Evolutionary conservation across 2,113 vertebrate species (phyloP).

Genomic region (Steatornis caripensis): DNA sequence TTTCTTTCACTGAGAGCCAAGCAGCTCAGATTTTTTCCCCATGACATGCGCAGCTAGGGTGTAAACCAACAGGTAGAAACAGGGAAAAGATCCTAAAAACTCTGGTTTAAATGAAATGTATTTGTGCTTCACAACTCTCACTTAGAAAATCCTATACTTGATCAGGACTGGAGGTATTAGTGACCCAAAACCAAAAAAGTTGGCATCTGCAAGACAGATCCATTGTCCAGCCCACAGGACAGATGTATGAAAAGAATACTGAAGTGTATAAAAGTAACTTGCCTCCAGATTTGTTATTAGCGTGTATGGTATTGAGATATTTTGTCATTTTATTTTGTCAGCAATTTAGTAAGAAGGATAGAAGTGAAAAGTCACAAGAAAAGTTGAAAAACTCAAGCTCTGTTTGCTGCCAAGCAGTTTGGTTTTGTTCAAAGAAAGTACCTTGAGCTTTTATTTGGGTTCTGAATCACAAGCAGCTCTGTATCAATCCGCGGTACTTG

Average conservation of each 20-base stretch:
- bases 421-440: background rate
- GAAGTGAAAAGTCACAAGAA: background rate
- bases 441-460: background rate
- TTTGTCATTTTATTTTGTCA: background rate
- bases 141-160: background rate
- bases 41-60: background rate
- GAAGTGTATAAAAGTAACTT: background rate
- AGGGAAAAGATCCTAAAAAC: background rate
- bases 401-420: background rate
- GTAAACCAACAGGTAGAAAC: background rate
- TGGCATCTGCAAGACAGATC: background rate
- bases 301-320: background rate
- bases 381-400: background rate
- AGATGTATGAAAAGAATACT: background rate
- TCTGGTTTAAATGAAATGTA: fast-evolving
- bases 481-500: background rate
- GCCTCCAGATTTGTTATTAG: background rate
- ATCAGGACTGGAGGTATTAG: background rate
- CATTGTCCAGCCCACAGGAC: background rate
- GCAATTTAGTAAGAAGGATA: background rate
- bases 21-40: background rate
- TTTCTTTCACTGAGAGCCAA: background rate
- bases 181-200: background rate
- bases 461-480: background rate
- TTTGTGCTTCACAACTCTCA: background rate